phyloP scores from a whole-genome alignment of 2,113 vertebrate genomes.

The Gymnarchus niloticus region DNA sequence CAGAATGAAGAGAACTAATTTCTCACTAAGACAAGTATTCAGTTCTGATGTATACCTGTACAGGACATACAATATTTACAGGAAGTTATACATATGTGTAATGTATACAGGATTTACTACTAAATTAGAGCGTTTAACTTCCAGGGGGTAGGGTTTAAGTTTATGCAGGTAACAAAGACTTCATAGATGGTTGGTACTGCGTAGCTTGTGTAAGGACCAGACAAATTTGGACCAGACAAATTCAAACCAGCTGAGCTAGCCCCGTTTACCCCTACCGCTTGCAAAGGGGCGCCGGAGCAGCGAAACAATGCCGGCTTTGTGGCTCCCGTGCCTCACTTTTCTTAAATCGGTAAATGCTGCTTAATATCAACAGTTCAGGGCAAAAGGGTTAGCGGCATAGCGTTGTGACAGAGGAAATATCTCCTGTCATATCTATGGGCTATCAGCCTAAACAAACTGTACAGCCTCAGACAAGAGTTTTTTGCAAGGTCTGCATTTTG shows the following conservation, averaged over 20 bases:
- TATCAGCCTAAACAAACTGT: conserved; percentile 37
- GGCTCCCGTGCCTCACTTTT: neutral
- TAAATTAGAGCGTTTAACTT: neutral
- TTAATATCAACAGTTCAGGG: neutral
- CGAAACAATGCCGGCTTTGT: neutral
- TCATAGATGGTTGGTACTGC: neutral
- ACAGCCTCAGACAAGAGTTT: conserved; percentile 40
- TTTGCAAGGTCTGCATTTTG: conserved; percentile 36
- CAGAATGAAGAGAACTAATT: too few species aligned
- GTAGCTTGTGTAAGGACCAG: neutral
- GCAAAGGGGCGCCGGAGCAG: neutral
- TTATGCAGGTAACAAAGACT: neutral
- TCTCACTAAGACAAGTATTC: too few species aligned
- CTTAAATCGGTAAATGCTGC: neutral
- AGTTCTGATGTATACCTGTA: neutral
- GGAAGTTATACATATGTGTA: conserved; percentile 28
- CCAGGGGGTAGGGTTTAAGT: neutral
- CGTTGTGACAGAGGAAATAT: conserved; percentile 24
- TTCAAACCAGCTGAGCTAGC: neutral
- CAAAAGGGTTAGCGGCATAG: conserved; percentile 3
- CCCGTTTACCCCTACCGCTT: neutral
- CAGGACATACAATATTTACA: conserved; percentile 30
- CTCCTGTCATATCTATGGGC: conserved; percentile 21
- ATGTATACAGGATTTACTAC: conserved; percentile 28
- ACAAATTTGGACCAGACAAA: neutral